A percentile compares a stretch with the other conserved stretches of the same genome.
Conservation (phyloP, 2,888 invertebrate genomes). For the Pasiphila rectangulata region DNA sequence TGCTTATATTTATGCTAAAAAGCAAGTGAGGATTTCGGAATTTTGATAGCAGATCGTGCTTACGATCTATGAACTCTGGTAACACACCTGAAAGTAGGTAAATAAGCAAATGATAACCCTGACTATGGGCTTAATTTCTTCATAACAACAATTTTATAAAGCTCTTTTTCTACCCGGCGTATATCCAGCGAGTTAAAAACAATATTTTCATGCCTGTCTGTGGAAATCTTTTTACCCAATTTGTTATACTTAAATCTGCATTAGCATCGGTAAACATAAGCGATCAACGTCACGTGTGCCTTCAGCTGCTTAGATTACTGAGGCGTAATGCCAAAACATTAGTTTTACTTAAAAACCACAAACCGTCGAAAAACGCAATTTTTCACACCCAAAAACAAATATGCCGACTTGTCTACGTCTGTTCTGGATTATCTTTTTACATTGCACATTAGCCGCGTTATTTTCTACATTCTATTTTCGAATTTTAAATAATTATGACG, state of each 20-base stretch:
- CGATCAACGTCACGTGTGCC: constrained; percentile 61
- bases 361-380: constrained; percentile 70
- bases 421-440: constrained; percentile 55
- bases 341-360: constrained; percentile 74
- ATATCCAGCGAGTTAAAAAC: too few relatives aligned
- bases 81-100: too few relatives aligned
- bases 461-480: constrained; percentile 59
- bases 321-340: constrained; percentile 70
- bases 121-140: too few relatives aligned
- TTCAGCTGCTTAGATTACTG: constrained; percentile 66
- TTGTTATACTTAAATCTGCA: constrained; percentile 48
- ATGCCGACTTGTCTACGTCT: constrained; percentile 57
- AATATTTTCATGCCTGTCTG: too few relatives aligned
- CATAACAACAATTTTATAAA: too few relatives aligned
- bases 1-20: too few relatives aligned
- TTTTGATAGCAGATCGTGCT: too few relatives aligned
- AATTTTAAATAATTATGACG: constrained; percentile 22
- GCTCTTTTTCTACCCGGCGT: too few relatives aligned
- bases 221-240: constrained; percentile 36
- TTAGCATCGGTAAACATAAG: constrained; percentile 39
- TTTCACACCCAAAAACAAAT: constrained; percentile 76
- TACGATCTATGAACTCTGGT: too few relatives aligned
- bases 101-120: too few relatives aligned
- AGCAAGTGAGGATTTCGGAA: too few relatives aligned
- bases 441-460: constrained; percentile 28